Evolutionary conservation across 2,113 vertebrate genomes (phyloP), one percentile per base, ranked within the genome.

Genomic region (Myrmecobius fasciatus): DNA sequence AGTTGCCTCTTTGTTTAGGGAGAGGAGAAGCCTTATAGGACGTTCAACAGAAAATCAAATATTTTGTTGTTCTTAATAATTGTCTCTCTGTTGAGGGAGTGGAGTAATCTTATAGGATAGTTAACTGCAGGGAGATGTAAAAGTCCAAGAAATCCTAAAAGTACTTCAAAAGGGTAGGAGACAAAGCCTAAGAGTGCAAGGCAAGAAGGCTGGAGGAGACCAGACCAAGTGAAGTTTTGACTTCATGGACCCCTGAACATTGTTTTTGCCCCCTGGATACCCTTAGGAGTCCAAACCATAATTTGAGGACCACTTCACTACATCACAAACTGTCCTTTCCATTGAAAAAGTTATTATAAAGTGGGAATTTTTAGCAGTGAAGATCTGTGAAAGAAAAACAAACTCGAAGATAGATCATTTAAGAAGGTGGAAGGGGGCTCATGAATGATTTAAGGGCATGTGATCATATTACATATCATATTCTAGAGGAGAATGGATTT

Each of bases 381-480:
- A 95, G 92, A 89, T 60, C 22, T 25, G 54, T 60, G 3, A 3
- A 49, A 75, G 26, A 94, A 90, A 22, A 56, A 49, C 93, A 92
- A 56, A 47, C 89, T 93, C 91, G 25, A 60, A 93, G 94, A 89
- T 8, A 67, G 48, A 89, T 91, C 94, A 95, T 53, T 47, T 51
- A 31, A 22, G 94, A 96, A 92, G 3, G 47, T 94, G 92, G 6
- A 31, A 28, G 31, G 60, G 90, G 90, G 94, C 94, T 94, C 46
- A 31, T 90, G 90, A 54, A 92, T 97, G 96, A 96, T 95, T 92
- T 96, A 91, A 90, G 96, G 89, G 95, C 93, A 83, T 93, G 91
- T 28, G 52, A 75, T 92, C 48, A 90, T 83, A 83, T 89, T 93
- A 91, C 31, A 93, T 56, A 54, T 93, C 28, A 31, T 36, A 94